Evolutionary conservation across 2,888 invertebrate genomes (phyloP), one percentile per base, ranked within the genome.

Genomic region (Megamerina dolium): DNA sequence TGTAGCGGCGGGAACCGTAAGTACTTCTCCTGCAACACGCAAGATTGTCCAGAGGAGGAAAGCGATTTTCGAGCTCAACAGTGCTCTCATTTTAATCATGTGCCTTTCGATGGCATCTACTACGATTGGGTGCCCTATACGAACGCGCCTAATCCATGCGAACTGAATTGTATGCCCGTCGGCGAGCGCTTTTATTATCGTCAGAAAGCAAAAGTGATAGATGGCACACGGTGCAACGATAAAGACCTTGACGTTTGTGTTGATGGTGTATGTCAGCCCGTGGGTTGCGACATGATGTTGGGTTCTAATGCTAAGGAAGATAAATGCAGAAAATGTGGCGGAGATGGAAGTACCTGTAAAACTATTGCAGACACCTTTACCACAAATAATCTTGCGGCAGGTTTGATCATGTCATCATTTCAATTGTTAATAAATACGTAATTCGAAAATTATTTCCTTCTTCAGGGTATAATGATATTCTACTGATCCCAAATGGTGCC

Each of bases 221-320:
- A 97, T 75, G 85, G 92, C 30, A 92, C 90, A 33, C 76, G 83
- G 55, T 88, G 92, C 70, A 81, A 81, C 60, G 81, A 88, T 47
- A 87, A 88, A 60, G 81, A 81, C 29, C 80, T 86, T 57, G 90
- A 96, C 63, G 87, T 97, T 55, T 99, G 97, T 68, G 95, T 99
- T 40, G 82, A 91, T 65, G 97, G 97, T 45, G 79, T 80, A 66
- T 99, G 97, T 65, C 81, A 88, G 81, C 82, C 86, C 8, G 90
- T 95, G 31, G 96, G 96, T 43, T 96, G 96, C 68, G 95, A 96
- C 72, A 85, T 85, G 80, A 85, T 91, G 83, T 74, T 96, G 59
- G 95, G 94, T 10, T 95, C 95, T 5, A 74, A 77, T 41, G 81
- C 85, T 9, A 79, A 80, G 55, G 92, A 92, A 72, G 96, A 96